A percentile compares a stretch with the other conserved stretches of the same genome.
Evolutionary conservation across 1,140 invertebrate genomes (phyloP).

Genomic region (Diploscapter pachys): DNA sequence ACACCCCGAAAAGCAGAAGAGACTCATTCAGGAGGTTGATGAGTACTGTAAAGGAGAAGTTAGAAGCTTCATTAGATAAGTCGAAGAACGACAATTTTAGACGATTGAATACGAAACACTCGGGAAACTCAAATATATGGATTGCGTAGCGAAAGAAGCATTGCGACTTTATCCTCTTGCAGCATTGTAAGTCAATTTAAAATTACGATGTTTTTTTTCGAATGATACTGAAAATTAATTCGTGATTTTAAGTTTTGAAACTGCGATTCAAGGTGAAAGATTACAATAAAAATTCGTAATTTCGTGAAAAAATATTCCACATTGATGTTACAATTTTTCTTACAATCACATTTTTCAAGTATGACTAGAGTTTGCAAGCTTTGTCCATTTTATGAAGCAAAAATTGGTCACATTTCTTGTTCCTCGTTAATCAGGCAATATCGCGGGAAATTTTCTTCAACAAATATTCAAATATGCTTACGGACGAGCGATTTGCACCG

Average conservation of each 20-base stretch:
- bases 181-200: constrained; percentile 32
- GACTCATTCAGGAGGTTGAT: constrained; percentile 59
- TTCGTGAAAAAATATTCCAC: too few relatives aligned
- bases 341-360: background rate
- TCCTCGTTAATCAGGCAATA: too few relatives aligned
- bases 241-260: background rate
- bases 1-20: constrained; percentile 60
- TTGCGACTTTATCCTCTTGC: constrained; percentile 50
- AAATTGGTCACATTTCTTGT: too few relatives aligned
- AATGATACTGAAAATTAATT: too few relatives aligned
- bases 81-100: constrained; percentile 4
- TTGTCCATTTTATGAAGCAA: too few relatives aligned
- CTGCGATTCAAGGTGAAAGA: too few relatives aligned
- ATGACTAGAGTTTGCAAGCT: too few relatives aligned
- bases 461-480: too few relatives aligned
- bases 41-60: constrained; percentile 8
- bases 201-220: background rate
- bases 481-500: too few relatives aligned
- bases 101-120: constrained; percentile 46
- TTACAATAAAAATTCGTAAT: background rate
- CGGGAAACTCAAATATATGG: constrained; percentile 48
- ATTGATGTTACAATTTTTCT: background rate
- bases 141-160: constrained; percentile 53
- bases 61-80: background rate
- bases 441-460: too few relatives aligned